Evolutionary conservation across 1,140 invertebrate species (phyloP).

Genomic region (Limonius californicus): DNA sequence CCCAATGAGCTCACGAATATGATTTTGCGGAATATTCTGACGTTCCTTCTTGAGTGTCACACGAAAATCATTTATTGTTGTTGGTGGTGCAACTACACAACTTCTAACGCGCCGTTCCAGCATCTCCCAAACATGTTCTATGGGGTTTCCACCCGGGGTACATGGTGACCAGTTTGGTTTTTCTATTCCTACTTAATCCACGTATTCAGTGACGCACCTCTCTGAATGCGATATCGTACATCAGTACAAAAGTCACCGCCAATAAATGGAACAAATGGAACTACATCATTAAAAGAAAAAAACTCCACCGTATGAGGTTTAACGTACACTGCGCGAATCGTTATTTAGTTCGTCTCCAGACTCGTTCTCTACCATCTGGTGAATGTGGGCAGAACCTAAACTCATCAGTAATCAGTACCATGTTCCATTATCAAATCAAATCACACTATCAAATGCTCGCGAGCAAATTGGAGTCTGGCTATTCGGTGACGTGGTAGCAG

Average conservation of each 20-base stretch:
- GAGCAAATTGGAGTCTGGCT: no score
- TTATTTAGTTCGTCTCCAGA: background rate
- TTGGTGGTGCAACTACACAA: background rate
- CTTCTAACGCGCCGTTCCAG: background rate
- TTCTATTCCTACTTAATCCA: no score
- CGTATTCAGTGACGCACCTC: background rate
- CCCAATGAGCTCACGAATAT: constrained; percentile 3
- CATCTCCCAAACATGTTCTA: background rate
- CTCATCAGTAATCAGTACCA: background rate
- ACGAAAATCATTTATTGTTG: constrained; percentile 2
- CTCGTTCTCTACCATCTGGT: no score
- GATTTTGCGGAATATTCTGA: background rate
- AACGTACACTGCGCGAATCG: background rate
- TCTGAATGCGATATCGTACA: background rate
- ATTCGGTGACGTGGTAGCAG: background rate
- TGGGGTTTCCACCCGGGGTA: no score
- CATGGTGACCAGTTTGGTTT: background rate
- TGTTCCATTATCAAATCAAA: background rate
- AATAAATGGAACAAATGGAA: no score
- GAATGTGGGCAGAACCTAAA: no score
- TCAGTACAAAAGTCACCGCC: background rate
- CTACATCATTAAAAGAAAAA: background rate
- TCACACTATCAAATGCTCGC: no score
- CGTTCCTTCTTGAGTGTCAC: background rate
- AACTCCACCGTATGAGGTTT: background rate